Conservation (phyloP, 2,888 invertebrate species). For the Drosophila rellima region DNA sequence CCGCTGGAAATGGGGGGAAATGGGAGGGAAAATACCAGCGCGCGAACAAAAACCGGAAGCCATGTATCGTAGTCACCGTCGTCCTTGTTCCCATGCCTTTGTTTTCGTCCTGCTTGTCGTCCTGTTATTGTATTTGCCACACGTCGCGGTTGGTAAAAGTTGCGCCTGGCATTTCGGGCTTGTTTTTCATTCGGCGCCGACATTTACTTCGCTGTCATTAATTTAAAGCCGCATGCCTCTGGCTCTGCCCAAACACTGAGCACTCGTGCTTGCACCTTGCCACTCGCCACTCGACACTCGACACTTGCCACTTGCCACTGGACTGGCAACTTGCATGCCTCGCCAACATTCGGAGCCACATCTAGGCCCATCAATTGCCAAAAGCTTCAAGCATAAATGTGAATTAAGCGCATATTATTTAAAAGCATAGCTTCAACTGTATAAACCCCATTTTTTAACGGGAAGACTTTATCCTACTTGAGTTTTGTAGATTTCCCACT, state of each 20-base stretch:
- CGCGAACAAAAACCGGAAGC: conserved; percentile 80
- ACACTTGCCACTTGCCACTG: neutral
- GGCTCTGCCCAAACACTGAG: conserved; percentile 29
- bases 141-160: conserved; percentile 70
- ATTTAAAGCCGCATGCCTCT: conserved; percentile 74
- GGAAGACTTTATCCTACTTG: too few species aligned
- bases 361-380: conserved; percentile 19
- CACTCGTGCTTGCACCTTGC: conserved; percentile 23
- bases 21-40: conserved; percentile 65
- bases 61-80: conserved; percentile 58
- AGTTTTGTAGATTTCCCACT: too few species aligned
- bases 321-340: conserved; percentile 18
- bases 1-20: neutral
- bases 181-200: conserved; percentile 74
- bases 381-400: conserved; percentile 14
- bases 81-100: neutral
- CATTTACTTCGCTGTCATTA: conserved; percentile 77
- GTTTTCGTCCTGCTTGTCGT: conserved; percentile 28
- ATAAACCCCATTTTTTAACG: neutral
- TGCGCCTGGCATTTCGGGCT: conserved; percentile 61
- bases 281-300: conserved; percentile 11
- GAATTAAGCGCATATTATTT: neutral
- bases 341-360: conserved; percentile 20
- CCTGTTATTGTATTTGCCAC: conserved; percentile 77
- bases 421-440: neutral